Evolutionary conservation across 1,140 invertebrate genomes (phyloP), one percentile per base, ranked within the genome.

Genomic region (Steinernema khuongi): DNA sequence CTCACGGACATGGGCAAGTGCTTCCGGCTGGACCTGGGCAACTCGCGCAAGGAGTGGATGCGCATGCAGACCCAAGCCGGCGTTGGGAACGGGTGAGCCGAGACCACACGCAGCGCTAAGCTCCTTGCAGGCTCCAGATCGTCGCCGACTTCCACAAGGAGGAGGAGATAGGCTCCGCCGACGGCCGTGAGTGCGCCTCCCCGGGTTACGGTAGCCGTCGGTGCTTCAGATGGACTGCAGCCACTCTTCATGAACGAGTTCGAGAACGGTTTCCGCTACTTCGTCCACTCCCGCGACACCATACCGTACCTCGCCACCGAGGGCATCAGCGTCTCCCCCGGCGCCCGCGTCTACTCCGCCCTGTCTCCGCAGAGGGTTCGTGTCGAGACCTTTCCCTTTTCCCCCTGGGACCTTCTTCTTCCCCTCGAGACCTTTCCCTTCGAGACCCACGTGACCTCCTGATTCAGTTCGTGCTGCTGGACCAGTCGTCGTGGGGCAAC

Each of bases 281-380:
- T 80, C 33, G 78, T 85, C 28, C 81, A 85, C 72, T 70, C 79
- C 19, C 31, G 33, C 14, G 70, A 79, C 36, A 73, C 79, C n/a
- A 72, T 80, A 29, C 79, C 83, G 7, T 82, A 79, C 60, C 60
- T 83, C 11, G 71, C 79, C 1, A 81, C 79, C 1, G 83, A 84
- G 50, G 82, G 83, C 1, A 84, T 85, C 31, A 78, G 76, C 68
- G 82, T 84, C 1, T 83, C 80, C 14, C 81, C 82, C 0, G 82
- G 82, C 2, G 74, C 33, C 14, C 70, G 80, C 19, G 74, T 78
- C 19, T 84, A 82, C 33, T 84, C 82, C 1, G 83, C 82, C 0
- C 75, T 84, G 0, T 80, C 80, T 22, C 80, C 81, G 41, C 81
- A 81, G 36, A n/a, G 70, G 60, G 81, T 83, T 71, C 29, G 69